Base-by-base conservation (phyloP, 2,888 invertebrate genomes). In the Penaeus monodon region DNA sequence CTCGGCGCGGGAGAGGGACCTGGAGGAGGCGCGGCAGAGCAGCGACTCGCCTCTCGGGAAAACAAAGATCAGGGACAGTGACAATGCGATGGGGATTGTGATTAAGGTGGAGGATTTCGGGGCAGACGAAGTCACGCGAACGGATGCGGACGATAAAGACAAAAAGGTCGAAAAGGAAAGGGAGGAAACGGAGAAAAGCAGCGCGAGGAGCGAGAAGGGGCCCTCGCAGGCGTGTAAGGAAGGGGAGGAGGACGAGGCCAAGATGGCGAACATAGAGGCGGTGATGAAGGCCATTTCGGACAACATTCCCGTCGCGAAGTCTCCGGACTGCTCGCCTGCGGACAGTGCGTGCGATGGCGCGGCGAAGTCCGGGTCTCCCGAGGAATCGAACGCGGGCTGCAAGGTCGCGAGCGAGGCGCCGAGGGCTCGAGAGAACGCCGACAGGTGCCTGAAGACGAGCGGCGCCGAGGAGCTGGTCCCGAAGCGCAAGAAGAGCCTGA, bases 401-500 rank as follows among this genome's bases (percentile, higher is more conserved):
- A 80, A 83, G 65, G 70, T 74, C 22, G 27, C 82, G 64, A 68
- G 86, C 65, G 65, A 82, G 82, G 83, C 68, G 81, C 20, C 24
- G 82, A 20, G 57, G 22, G 27, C 24, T n/a, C 57, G 57, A 27
- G 63, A 73, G 29, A 63, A 24, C 73, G 64, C 82, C n/a, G 78
- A 83, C 22, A 78, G 27, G 1, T 57, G 66, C 4, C 63, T 70
- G n/a, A 74, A 70, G 64, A 38, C 78, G 20, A 49, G 86, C 77
- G 65, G 83, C 81, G 83, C 63, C 29, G 83, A 74, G 38, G 87
- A 88, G 66, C 49, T 74, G 78, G 73, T 88, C 70, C 81, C 88
- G 33, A 88, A 90, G 86, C 78, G 91, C 80, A 93, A 93, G 90
- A 93, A 93, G 87, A 93, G 92, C 81, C 90, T 93, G 33, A 92